Evolutionary conservation across 2,113 vertebrate species (phyloP).

Genomic region (Zingel zingel): DNA sequence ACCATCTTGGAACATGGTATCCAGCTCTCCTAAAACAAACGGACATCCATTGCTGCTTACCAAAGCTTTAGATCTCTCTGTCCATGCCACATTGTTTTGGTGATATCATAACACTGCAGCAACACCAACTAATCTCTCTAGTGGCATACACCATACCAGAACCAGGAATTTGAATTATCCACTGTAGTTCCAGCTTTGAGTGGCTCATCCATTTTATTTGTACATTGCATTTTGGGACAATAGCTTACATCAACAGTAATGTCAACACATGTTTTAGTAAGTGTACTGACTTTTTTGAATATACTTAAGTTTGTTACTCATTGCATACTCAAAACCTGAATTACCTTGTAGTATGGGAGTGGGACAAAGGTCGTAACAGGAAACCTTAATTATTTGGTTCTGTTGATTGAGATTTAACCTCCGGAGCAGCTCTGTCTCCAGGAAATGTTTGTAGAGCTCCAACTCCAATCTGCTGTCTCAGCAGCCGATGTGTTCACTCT

Average conservation of each 20-base stretch:
- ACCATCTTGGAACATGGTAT: not conserved
- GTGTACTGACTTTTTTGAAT: not conserved
- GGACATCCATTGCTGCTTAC: not conserved
- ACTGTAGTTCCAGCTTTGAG: not conserved
- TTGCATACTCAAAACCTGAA: not conserved
- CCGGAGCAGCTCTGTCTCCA: not conserved
- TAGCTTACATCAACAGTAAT: not conserved
- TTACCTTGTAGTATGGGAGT: too few relatives aligned
- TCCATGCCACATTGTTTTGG: not conserved
- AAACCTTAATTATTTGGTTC: constrained; percentile 10
- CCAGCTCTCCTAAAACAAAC: not conserved
- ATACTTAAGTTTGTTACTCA: too few relatives aligned
- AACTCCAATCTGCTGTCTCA: constrained; percentile 28
- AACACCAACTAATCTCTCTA: not conserved
- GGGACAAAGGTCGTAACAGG: not conserved
- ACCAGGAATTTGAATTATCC: not conserved
- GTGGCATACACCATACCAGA: too few relatives aligned
- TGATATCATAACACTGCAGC: not conserved
- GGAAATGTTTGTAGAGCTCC: constrained; percentile 25
- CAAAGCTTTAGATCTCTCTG: not conserved
- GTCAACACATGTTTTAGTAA: not conserved
- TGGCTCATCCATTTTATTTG: not conserved
- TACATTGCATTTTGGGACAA: not conserved
- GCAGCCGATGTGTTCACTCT: constrained; percentile 21
- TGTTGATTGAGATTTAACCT: constrained; percentile 29